phyloP scores from a whole-genome alignment of 2,113 vertebrate genomes.

The Psilopogon haemacephalus region DNA sequence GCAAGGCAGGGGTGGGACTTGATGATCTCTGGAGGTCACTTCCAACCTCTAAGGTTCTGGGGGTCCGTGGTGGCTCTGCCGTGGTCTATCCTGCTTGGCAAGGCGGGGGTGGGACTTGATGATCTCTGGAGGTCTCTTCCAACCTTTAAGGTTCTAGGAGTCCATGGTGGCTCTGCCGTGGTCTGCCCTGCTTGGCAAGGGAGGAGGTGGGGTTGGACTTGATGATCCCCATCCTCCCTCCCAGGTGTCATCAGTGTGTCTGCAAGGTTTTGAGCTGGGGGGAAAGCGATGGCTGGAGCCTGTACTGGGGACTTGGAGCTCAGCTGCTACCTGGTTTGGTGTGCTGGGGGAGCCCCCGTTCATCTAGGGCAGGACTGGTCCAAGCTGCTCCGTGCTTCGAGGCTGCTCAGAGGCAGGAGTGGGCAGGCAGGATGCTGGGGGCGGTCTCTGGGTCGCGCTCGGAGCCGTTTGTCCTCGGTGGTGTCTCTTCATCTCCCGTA shows the following conservation, averaged over 20 bases:
- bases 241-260: neutral
- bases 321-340: neutral
- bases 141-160: too few species aligned
- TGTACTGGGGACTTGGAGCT: rapidly evolving
- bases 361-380: rapidly evolving
- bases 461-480: rapidly evolving
- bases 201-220: too few species aligned
- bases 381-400: rapidly evolving
- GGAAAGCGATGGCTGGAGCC: neutral
- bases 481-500: neutral
- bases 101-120: too few species aligned
- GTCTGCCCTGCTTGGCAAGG: too few species aligned
- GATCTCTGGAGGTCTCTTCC: too few species aligned
- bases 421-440: neutral
- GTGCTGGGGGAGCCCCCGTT: neutral
- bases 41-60: too few species aligned
- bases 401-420: neutral
- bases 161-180: too few species aligned
- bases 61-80: too few species aligned
- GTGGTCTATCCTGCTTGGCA: too few species aligned
- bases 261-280: neutral
- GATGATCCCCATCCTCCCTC: neutral
- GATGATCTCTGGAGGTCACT: too few species aligned
- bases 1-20: too few species aligned
- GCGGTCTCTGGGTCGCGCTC: rapidly evolving